A percentile compares a stretch with the other conserved stretches of the same genome.
These are phyloP conservation scores for Phragmatobia fuliginosa DNA, from an alignment of 2,888 invertebrate genomes.

Conservation along the genomic window DNA sequence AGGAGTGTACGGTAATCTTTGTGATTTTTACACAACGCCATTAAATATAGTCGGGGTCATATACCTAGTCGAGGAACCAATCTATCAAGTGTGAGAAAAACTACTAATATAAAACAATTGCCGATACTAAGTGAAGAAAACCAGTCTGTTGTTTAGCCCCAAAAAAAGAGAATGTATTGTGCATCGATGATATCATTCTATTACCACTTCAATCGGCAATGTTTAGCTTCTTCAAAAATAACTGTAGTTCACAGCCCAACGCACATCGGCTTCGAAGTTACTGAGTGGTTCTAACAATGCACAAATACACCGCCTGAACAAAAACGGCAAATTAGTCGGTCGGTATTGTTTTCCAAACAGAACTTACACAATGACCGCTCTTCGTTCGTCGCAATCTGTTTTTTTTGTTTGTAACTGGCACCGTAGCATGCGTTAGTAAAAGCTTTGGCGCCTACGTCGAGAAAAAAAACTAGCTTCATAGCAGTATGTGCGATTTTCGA, in stretches of 20 bases:
- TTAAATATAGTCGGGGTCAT: not conserved
- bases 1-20: conserved; percentile 43
- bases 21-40: conserved; percentile 33
- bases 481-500: conserved; percentile 75
- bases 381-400: conserved; percentile 63
- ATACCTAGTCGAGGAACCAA: not conserved
- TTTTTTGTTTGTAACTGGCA: conserved; percentile 63
- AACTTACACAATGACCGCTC: conserved; percentile 69
- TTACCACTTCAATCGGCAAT: conserved; percentile 40
- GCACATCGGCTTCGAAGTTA: conserved; percentile 43
- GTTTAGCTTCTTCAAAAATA: conserved; percentile 48
- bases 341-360: conserved; percentile 77
- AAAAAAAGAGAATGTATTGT: conserved; percentile 24
- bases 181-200: conserved; percentile 24
- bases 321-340: conserved; percentile 68
- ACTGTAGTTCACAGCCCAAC: conserved; percentile 62
- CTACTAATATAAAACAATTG: conserved; percentile 27
- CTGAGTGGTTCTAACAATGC: conserved; percentile 41
- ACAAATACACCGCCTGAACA: conserved; percentile 55
- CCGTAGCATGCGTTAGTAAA: conserved; percentile 68
- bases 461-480: conserved; percentile 67
- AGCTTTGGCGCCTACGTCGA: conserved; percentile 78
- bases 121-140: conserved; percentile 16
- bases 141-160: conserved; percentile 35
- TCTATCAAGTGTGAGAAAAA: not conserved